Evolutionary conservation across 1,140 invertebrate species (phyloP).

Genomic region (Platyscapa corneri): DNA sequence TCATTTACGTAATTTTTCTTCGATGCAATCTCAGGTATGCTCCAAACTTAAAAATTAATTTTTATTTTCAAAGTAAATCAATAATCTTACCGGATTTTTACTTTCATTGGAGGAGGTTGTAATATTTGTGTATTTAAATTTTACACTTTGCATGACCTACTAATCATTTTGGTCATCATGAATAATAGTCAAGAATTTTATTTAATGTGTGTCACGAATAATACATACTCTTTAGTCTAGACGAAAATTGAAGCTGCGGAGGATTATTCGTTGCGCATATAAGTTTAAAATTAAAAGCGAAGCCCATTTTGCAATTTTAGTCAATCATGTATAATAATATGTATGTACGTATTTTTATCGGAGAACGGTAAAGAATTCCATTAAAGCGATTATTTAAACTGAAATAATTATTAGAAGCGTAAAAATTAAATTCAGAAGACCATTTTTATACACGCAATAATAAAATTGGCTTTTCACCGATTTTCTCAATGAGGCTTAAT

Average conservation of each 20-base stretch:
- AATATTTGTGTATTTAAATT: neutral
- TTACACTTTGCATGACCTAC: neutral
- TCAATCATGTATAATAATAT: too few species aligned
- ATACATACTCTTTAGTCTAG: neutral
- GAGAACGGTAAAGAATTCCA: too few species aligned
- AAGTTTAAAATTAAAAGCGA: too few species aligned
- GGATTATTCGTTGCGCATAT: too few species aligned
- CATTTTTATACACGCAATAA: neutral
- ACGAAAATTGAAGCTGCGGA: too few species aligned
- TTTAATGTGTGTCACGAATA: neutral
- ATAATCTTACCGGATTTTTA: neutral
- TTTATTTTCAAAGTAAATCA: neutral
- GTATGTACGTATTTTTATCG: too few species aligned
- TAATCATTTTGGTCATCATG: neutral
- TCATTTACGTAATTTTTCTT: conserved; percentile 30
- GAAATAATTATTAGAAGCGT: too few species aligned
- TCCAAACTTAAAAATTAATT: neutral
- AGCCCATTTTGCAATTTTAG: too few species aligned
- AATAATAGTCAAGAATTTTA: neutral
- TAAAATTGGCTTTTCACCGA: neutral
- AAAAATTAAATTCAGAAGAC: too few species aligned
- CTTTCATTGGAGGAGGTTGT: neutral
- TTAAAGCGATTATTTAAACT: too few species aligned
- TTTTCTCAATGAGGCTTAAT: neutral
- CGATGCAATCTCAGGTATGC: conserved; percentile 15